A percentile compares a stretch with the other conserved stretches of the same genome.
Conservation (phyloP, 2,113 vertebrate species). For the Vicugna pacos region DNA sequence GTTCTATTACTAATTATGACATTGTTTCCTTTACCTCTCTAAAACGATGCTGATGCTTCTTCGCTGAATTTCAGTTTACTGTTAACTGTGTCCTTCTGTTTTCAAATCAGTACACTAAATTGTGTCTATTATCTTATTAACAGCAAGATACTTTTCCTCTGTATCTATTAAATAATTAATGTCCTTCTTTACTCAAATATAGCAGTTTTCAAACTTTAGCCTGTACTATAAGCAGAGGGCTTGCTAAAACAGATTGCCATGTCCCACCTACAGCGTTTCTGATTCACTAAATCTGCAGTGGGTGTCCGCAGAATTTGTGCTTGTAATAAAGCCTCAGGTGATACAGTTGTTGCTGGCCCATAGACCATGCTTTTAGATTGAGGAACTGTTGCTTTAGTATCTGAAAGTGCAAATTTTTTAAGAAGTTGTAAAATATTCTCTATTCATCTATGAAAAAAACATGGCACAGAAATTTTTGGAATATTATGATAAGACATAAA, state of each 20-base stretch:
- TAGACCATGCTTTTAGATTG: conserved; percentile 14
- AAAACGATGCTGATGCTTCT: conserved; percentile 24
- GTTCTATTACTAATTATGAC: neutral
- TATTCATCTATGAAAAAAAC: neutral
- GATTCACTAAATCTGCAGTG: neutral
- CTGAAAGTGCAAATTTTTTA: conserved; percentile 45
- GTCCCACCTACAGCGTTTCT: neutral
- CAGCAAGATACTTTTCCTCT: neutral
- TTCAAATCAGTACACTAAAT: conserved; percentile 30
- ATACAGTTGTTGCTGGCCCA: neutral
- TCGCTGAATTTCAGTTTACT: conserved; percentile 54
- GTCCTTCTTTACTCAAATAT: neutral
- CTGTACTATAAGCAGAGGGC: neutral
- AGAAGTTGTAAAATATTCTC: conserved; percentile 35
- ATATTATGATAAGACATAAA: neutral
- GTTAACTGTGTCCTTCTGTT: neutral
- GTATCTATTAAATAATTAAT: conserved; percentile 22
- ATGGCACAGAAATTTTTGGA: neutral
- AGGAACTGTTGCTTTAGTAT: neutral
- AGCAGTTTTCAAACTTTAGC: conserved; percentile 6
- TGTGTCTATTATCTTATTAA: neutral
- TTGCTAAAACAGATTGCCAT: neutral
- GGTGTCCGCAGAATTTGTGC: neutral
- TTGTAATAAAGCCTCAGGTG: neutral
- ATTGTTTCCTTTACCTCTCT: neutral